A percentile compares a stretch with the other conserved stretches of the same genome.
phyloP scores from a whole-genome alignment of 2,797 vertebrate genomes.

The Steatocranus sp. region DNA sequence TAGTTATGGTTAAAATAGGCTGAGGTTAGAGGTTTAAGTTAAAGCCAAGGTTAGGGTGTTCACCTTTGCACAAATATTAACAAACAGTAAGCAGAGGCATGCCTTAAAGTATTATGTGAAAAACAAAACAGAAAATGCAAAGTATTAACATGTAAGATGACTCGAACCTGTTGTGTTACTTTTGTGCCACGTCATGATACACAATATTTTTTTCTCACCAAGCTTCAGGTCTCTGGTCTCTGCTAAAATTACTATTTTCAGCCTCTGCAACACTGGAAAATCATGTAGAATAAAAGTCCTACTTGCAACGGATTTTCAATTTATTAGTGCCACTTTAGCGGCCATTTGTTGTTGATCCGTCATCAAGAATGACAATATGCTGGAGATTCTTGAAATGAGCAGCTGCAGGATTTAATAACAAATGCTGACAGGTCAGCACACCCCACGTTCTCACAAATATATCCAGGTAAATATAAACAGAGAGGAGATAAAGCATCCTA shows the following conservation, averaged over 20 bases:
- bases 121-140: not conserved
- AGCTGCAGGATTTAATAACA: slow-evolving; percentile 10
- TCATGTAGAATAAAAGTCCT: slow-evolving; percentile 19
- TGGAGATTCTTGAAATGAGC: not conserved
- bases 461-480: slow-evolving; percentile 20
- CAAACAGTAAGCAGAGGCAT: not conserved
- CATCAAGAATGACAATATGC: not conserved
- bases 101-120: not conserved
- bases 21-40: not conserved
- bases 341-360: slow-evolving; percentile 16
- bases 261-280: slow-evolving; percentile 15
- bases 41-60: not conserved
- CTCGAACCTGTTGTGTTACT: not conserved
- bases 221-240: slow-evolving; percentile 10
- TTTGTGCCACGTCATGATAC: not conserved
- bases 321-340: slow-evolving; percentile 23
- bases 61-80: not conserved
- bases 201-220: not conserved
- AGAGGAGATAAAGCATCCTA: slow-evolving; percentile 25
- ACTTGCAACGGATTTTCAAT: slow-evolving; percentile 24
- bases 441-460: not conserved
- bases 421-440: not conserved
- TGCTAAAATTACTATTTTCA: slow-evolving; percentile 21
- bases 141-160: not conserved
- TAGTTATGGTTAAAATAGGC: not conserved